A percentile compares a stretch with the other conserved stretches of the same genome.
Evolutionary conservation across 2,797 vertebrate species (phyloP).

Genomic region (Pterois miles): DNA sequence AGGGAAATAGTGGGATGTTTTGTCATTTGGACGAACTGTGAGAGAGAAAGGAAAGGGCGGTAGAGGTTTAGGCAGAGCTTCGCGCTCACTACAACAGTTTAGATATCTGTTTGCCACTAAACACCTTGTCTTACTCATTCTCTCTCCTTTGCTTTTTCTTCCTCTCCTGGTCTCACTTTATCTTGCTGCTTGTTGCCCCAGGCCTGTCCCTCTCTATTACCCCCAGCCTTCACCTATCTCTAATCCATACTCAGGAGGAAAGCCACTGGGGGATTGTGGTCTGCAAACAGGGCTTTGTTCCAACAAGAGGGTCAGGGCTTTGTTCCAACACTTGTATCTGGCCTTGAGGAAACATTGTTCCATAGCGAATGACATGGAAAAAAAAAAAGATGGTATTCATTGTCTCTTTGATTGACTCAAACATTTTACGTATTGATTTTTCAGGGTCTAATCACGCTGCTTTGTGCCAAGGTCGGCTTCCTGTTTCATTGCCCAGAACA

Average conservation of each 20-base stretch:
- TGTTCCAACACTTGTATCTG: conserved; percentile 40
- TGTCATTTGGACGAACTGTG: background rate
- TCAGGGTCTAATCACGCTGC: conserved; percentile 53
- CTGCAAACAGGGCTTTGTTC: conserved; percentile 48
- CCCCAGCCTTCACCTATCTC: conserved; percentile 30
- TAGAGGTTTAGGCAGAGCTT: background rate
- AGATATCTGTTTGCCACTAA: background rate
- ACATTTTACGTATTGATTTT: conserved; percentile 71
- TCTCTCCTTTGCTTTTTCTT: background rate
- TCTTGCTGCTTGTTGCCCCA: conserved; percentile 11
- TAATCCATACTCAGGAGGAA: conserved; percentile 38
- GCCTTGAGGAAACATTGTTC: conserved; percentile 51
- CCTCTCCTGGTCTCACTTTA: background rate
- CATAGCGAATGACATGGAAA: conserved; percentile 37
- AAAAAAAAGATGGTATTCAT: conserved; percentile 47
- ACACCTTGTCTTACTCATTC: background rate
- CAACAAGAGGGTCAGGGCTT: conserved; percentile 19
- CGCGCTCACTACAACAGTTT: background rate
- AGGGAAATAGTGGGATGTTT: background rate
- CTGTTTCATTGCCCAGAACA: conserved; percentile 48
- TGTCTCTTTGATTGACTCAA: conserved; percentile 62
- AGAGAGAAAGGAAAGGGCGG: background rate
- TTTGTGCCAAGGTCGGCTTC: conserved; percentile 66
- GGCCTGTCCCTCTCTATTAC: conserved; percentile 45
- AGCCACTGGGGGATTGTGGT: conserved; percentile 31